Conservation (phyloP, 2,797 vertebrate genomes). For the Pteronotus mesoamericanus region DNA sequence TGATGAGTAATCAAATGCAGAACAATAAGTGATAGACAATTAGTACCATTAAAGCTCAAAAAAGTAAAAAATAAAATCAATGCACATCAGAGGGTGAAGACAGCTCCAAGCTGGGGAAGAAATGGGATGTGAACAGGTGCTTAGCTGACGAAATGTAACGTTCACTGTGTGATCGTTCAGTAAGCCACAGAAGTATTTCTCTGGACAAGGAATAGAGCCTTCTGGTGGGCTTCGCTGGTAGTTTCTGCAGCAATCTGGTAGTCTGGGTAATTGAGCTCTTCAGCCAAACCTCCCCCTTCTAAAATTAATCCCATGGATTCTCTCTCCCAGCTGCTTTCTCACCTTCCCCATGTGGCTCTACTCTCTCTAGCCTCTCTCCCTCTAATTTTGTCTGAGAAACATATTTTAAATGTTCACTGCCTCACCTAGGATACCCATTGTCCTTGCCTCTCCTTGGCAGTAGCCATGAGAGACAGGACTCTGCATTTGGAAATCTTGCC, state of each 20-base stretch:
- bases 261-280: neutral
- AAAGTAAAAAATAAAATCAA: neutral
- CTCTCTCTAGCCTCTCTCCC: neutral
- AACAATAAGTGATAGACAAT: neutral
- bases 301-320: neutral
- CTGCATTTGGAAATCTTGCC: neutral
- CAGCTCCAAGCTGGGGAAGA: neutral
- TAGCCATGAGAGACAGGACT: neutral
- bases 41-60: neutral
- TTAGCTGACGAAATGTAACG: neutral
- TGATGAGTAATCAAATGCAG: slow-evolving; percentile 17
- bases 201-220: neutral
- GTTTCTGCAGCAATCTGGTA: neutral
- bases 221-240: neutral
- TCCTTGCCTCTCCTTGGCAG: neutral
- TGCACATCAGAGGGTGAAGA: neutral
- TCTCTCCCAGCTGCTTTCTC: neutral
- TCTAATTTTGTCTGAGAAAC: neutral
- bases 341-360: neutral
- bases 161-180: neutral
- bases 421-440: neutral
- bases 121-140: neutral
- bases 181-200: neutral
- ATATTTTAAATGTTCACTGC: neutral
- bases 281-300: neutral